These are phyloP conservation scores for Drosophila mayaguana DNA, from an alignment of 2,888 invertebrate genomes.

Conservation along the genomic window DNA sequence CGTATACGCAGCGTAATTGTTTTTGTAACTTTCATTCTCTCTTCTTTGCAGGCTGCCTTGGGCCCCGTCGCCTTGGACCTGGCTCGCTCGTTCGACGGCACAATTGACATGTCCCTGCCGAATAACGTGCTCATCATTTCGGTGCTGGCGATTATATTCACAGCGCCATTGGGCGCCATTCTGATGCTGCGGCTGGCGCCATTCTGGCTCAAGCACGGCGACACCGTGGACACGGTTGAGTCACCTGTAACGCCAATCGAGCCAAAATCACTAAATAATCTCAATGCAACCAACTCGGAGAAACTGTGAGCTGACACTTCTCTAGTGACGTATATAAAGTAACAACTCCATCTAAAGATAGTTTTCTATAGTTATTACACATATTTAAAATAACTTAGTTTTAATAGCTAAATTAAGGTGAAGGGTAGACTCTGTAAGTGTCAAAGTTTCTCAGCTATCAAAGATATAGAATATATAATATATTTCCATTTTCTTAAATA, in stretches of 20 bases:
- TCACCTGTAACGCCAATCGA: slow-evolving; percentile 27
- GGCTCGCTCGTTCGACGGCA: slow-evolving; percentile 83
- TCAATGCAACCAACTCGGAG: slow-evolving; percentile 25
- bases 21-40: not conserved
- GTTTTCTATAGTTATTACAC: not conserved
- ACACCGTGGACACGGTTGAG: slow-evolving; percentile 44
- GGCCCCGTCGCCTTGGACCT: slow-evolving; percentile 88
- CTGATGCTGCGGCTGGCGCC: slow-evolving; percentile 85
- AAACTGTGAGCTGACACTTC: not conserved
- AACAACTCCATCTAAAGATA: not conserved
- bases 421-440: slow-evolving; percentile 9
- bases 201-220: slow-evolving; percentile 79
- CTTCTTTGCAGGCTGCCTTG: slow-evolving; percentile 87
- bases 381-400: not conserved
- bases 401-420: slow-evolving; percentile 14
- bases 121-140: slow-evolving; percentile 86
- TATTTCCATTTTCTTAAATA: not conserved
- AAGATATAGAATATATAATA: not conserved
- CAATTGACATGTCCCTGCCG: slow-evolving; percentile 80
- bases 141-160: slow-evolving; percentile 87
- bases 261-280: slow-evolving; percentile 4
- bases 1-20: not conserved
- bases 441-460: slow-evolving; percentile 1
- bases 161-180: slow-evolving; percentile 86
- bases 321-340: not conserved